Evolutionary conservation across 92 coral and sea anemone species (phyloP), one percentile per base, ranked within the genome.

Genomic region (Blastomussa wellsi): DNA sequence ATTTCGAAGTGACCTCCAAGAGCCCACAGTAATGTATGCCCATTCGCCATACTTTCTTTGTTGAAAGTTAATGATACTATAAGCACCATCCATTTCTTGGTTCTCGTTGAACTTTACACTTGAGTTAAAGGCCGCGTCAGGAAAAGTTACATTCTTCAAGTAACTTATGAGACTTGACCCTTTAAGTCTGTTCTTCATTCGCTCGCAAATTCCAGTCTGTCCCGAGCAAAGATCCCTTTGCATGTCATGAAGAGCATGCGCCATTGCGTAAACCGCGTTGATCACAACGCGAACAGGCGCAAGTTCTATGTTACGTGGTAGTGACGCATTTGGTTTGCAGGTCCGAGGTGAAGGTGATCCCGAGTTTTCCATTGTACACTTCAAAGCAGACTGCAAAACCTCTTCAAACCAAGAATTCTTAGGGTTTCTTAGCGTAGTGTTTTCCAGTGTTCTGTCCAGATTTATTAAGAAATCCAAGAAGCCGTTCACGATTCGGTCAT

Each of bases 251-350:
- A 96, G 93, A 39, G 99, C 99, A 81, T 96, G 93, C 70, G 99
- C 99, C 53, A 96, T 83, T 0, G 99, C 97, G 77, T 91, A 95
- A 73, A 96, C 96, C 70, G 99, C 98, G 86, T 96, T 96, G 72
- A 96, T 88, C 14, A 95, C 98, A 41, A 95, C 97, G 20, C 99
- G 95, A 49, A 91, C 94, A 10, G 99, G 94, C n/a, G 95, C 94
- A 86, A 94, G 86, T 62, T 93, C 95, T 74, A 94, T 77, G 67
- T 89, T 80, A 13, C 76, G 78, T 14, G 88, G 91, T 14, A 92
- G 80, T 47, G 69, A n/a, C 66, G 79, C 79, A 33, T 28, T 75
- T 0, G 28, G 52, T 3, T 68, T 6, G 73, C 98, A 90, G 24
- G 53, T 53, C n/a, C 12, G 76, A 16, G 31, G n/a, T 14, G 77